A percentile compares a stretch with the other conserved stretches of the same genome.
These are phyloP conservation scores for Microctonus brassicae DNA, from an alignment of 2,888 invertebrate genomes.

Conservation along the genomic window DNA sequence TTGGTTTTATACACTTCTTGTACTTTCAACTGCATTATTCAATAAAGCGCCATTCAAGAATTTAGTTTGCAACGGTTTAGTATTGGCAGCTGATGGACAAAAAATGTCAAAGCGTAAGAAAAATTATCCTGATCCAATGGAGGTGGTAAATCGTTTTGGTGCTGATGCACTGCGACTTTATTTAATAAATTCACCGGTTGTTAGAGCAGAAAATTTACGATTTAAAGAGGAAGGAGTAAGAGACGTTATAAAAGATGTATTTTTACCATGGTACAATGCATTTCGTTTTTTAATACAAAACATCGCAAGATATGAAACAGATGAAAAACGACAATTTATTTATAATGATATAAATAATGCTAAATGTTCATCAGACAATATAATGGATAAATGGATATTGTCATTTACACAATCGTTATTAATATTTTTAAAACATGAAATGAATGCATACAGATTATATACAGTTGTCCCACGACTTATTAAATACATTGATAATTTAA, in stretches of 20 bases:
- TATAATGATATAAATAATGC: slow-evolving; percentile 63
- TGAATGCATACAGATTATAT: slow-evolving; percentile 94
- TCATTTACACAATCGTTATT: slow-evolving; percentile 96
- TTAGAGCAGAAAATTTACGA: slow-evolving; percentile 93
- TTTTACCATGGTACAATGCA: slow-evolving; percentile 96
- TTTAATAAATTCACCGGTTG: slow-evolving; percentile 97
- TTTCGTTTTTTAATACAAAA: slow-evolving; percentile 96
- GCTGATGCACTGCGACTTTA: slow-evolving; percentile 97
- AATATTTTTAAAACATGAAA: slow-evolving; percentile 89
- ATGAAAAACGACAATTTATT: slow-evolving; percentile 71
- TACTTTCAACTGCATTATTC: slow-evolving; percentile 95
- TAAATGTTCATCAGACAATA: slow-evolving; percentile 72
- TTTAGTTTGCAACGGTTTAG: slow-evolving; percentile 94
- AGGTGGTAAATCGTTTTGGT: slow-evolving; percentile 91
- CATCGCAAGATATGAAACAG: slow-evolving; percentile 83
- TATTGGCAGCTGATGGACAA: slow-evolving; percentile 96
- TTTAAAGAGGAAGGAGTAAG: slow-evolving; percentile 98
- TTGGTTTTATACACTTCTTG: slow-evolving; percentile 99
- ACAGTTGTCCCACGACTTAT: slow-evolving; percentile 95
- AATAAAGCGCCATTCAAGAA: slow-evolving; percentile 98
- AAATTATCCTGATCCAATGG: slow-evolving; percentile 97
- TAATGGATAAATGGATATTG: slow-evolving; percentile 98
- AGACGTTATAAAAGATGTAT: slow-evolving; percentile 96
- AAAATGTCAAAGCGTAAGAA: slow-evolving; percentile 99
- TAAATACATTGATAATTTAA: slow-evolving; percentile 96